Percentiles rank a stretch among this genome's conserved stretches.
phyloP scores from a whole-genome alignment of 2,113 vertebrate genomes.

The Glareola pratincola region DNA sequence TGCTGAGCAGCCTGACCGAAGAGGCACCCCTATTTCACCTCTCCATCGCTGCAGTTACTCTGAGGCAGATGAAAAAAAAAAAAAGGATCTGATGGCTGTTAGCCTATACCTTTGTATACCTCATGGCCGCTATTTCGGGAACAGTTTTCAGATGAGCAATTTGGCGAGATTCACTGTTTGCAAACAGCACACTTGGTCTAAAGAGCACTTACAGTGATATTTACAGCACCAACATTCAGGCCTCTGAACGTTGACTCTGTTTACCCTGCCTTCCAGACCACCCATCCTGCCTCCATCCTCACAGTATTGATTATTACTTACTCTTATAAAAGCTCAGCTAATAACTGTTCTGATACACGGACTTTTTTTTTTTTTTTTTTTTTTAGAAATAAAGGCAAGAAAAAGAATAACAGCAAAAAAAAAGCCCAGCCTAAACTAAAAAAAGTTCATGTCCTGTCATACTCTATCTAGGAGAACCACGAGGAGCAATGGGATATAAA shows the following conservation, averaged over 20 bases:
- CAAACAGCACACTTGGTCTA: background rate
- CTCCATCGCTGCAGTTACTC: background rate
- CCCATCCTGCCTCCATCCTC: background rate
- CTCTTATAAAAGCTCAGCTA: background rate
- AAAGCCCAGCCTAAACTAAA: background rate
- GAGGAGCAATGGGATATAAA: constrained; percentile 14
- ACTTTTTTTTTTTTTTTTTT: background rate
- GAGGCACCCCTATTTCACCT: background rate
- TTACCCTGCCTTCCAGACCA: constrained; percentile 41
- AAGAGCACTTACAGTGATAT: background rate
- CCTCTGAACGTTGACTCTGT: background rate
- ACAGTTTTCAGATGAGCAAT: constrained; percentile 1
- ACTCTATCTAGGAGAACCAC: background rate
- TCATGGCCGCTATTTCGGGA: background rate
- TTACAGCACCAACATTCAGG: background rate
- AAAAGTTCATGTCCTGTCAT: background rate
- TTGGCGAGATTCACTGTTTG: background rate
- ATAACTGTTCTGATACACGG: background rate
- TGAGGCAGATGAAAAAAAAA: background rate
- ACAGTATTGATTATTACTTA: background rate
- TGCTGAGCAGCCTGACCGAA: background rate
- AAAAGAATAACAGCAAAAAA: background rate
- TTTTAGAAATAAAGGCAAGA: background rate
- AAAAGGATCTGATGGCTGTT: background rate
- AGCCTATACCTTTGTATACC: background rate